Percentiles rank a stretch among this genome's conserved stretches.
Evolutionary conservation across 2,797 vertebrate genomes (phyloP).

Genomic region (Coccyzus lansbergi): DNA sequence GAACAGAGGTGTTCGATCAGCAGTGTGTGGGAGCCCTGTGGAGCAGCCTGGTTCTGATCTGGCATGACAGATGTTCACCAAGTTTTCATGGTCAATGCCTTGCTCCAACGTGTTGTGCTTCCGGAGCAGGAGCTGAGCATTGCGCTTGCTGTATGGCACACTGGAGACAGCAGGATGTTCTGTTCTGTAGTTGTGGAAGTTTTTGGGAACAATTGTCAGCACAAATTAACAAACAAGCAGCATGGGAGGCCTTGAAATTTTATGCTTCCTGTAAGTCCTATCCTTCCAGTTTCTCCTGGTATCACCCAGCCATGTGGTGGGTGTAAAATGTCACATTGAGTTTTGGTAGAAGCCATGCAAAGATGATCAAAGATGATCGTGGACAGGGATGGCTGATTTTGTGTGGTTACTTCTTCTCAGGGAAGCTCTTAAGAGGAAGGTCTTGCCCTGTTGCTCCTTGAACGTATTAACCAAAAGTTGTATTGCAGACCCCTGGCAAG

Average conservation of each 20-base stretch:
- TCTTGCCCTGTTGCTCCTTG: background rate
- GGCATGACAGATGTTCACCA: background rate
- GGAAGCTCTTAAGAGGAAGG: background rate
- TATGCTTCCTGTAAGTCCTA: background rate
- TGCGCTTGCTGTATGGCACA: accelerated
- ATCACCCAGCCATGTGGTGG: background rate
- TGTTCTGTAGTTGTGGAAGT: background rate
- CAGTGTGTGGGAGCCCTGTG: accelerated
- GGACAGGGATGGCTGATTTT: background rate
- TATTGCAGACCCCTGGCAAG: background rate
- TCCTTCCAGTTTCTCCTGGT: background rate
- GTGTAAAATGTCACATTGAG: background rate
- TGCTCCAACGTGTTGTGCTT: background rate
- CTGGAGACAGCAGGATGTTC: background rate
- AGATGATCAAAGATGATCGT: background rate
- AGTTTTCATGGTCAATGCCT: background rate
- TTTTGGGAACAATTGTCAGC: background rate
- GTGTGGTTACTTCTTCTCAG: accelerated
- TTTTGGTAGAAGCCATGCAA: accelerated
- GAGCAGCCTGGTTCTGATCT: background rate
- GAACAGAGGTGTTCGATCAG: background rate
- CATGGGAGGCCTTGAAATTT: background rate
- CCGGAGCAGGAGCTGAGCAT: background rate
- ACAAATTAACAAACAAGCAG: conserved; percentile 3
- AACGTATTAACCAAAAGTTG: background rate